Base-by-base conservation (phyloP, 2,797 vertebrate genomes). In the Etheostoma nigrum region DNA sequence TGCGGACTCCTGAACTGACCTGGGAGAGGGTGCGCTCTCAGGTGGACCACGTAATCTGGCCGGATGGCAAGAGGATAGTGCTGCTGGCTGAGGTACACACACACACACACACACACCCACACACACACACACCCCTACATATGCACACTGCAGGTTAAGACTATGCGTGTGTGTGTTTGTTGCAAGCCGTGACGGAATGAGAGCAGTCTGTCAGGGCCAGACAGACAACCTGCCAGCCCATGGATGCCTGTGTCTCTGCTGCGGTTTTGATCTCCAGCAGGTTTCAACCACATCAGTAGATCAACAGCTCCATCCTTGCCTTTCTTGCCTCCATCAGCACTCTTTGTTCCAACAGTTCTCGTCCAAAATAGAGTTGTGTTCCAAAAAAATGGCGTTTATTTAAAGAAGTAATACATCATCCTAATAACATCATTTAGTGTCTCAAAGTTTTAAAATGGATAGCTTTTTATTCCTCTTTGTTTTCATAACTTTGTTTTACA, bases 1-100 rank as follows among this genome's bases (percentile, higher is more conserved):
- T 99, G 84, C 94, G 98, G 66, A 99, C 98, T 0, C 98, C 98
- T 0, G 98, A 99, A 82, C 94, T 99, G 78, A 99, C 98, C 76
- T 99, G 98, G 98, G 98, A 99, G 92, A 94, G 98, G 55, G 98
- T 99, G 53, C 95, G 98, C 82, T 99, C 98, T 64, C 98, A 99
- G 88, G 98, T 99, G 86, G 98, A 99, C 88, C 98, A 99, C 1
- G 97, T 99, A 83, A 99, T 99, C 93, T 99, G 97, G 97, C 98
- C 98, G 0, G 98, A 99, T 0, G 98, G 98, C 73, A 99, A 99
- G 90, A 96, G 98, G 71, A 97, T 99, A 92, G 97, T 99, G 65
- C 95, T 99, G 71, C 93, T 99, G 93, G 98, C 98, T 3, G 98
- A 99, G 97, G 98, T 99, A 91, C 84, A 15, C 18, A 8, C 64